These are phyloP conservation scores for Euplexia lucipara DNA, from an alignment of 2,888 invertebrate species.

Conservation along the genomic window DNA sequence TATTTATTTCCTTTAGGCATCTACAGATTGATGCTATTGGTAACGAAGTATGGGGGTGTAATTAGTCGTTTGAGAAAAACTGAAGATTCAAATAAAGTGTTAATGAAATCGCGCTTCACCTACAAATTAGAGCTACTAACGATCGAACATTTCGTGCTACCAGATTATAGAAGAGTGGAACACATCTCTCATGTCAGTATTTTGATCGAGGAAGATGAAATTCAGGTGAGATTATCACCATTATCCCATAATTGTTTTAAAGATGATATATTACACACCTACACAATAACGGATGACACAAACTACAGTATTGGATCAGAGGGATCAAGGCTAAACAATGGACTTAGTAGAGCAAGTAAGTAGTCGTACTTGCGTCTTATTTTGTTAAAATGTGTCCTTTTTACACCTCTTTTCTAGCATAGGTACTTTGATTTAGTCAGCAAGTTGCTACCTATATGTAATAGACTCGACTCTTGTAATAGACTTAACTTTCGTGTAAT, in stretches of 20 bases:
- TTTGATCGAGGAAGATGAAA: slow-evolving; percentile 67
- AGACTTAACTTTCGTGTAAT: no score
- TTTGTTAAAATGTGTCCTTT: no score
- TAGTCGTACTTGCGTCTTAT: no score
- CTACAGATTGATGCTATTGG: slow-evolving; percentile 76
- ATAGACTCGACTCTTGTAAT: no score
- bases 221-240: slow-evolving; percentile 69
- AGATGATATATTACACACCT: background rate
- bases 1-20: slow-evolving; percentile 75
- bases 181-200: slow-evolving; percentile 74
- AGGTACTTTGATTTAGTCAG: no score
- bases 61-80: slow-evolving; percentile 37
- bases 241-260: background rate
- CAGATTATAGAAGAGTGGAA: slow-evolving; percentile 51
- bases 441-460: no score
- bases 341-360: no score
- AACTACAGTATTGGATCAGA: slow-evolving; percentile 32
- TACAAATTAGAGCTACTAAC: slow-evolving; percentile 76
- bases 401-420: no score
- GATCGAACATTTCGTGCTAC: slow-evolving; percentile 51
- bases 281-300: background rate
- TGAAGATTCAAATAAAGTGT: slow-evolving; percentile 32
- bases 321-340: slow-evolving; percentile 8
- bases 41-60: slow-evolving; percentile 71
- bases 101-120: slow-evolving; percentile 65